Evolutionary conservation across 1,140 invertebrate species (phyloP).

Genomic region (honey bee (Apis mellifera)): Amel_HAv3.1 CM009940.2:2558001-2558500

Average conservation of each 20-base stretch:
- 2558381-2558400: constrained; percentile 98
- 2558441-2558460: constrained; percentile 98
- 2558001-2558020: no score
- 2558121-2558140: no score
- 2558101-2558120: no score
- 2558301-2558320: background rate
- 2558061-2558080: no score
- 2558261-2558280: background rate
- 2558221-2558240: background rate
- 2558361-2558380: constrained; percentile 86
- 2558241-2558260: background rate
- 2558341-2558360: constrained; percentile 75
- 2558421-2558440: constrained; percentile 99
- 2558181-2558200: background rate
- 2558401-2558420: constrained; percentile 96
- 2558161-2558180: no score
- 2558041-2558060: background rate
- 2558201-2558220: no score
- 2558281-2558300: background rate
- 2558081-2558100: no score
- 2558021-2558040: background rate
- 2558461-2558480: constrained; percentile 99
- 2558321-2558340: constrained; percentile 55
- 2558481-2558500: constrained; percentile 99
- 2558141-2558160: no score